Percentiles rank a stretch among this genome's conserved stretches.
Evolutionary conservation across 2,888 invertebrate species (phyloP).

Genomic region (Pterostichus niger): DNA sequence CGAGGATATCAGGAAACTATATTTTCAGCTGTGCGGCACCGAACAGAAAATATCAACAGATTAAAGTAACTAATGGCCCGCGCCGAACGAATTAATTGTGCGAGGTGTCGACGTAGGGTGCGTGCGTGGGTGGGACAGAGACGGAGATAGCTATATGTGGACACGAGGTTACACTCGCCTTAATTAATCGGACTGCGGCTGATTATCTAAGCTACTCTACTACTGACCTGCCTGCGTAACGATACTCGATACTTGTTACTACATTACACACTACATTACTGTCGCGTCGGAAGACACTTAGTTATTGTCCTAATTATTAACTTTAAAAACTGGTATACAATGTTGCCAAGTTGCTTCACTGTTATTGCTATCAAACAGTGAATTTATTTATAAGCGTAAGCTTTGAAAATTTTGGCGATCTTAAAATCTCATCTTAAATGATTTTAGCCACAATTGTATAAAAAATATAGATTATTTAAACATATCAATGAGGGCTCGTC

Average conservation of each 20-base stretch:
- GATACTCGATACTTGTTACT: not conserved
- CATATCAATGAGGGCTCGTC: too few species aligned
- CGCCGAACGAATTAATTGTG: conserved; percentile 39
- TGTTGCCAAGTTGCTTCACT: too few species aligned
- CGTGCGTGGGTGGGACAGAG: conserved; percentile 33
- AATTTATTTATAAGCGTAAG: too few species aligned
- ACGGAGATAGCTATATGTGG: conserved; percentile 37
- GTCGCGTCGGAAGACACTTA: too few species aligned
- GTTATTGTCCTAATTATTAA: too few species aligned
- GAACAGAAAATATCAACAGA: conserved; percentile 43
- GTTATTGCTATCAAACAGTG: too few species aligned
- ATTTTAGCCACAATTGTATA: too few species aligned
- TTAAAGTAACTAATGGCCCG: conserved; percentile 40
- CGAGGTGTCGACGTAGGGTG: conserved; percentile 47
- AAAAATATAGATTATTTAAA: too few species aligned
- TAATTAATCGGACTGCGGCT: conserved; percentile 46
- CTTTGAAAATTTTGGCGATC: too few species aligned
- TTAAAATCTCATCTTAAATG: too few species aligned
- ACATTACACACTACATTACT: not conserved
- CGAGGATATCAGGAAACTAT: conserved; percentile 30
- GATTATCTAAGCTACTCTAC: conserved; percentile 23
- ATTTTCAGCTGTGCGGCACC: not conserved
- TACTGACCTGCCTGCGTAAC: conserved; percentile 5
- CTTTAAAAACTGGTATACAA: too few species aligned
- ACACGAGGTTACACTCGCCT: conserved; percentile 31